Evolutionary conservation across 2,797 vertebrate genomes (phyloP).

Genomic region (Oryzias dopingdopingensis): DNA sequence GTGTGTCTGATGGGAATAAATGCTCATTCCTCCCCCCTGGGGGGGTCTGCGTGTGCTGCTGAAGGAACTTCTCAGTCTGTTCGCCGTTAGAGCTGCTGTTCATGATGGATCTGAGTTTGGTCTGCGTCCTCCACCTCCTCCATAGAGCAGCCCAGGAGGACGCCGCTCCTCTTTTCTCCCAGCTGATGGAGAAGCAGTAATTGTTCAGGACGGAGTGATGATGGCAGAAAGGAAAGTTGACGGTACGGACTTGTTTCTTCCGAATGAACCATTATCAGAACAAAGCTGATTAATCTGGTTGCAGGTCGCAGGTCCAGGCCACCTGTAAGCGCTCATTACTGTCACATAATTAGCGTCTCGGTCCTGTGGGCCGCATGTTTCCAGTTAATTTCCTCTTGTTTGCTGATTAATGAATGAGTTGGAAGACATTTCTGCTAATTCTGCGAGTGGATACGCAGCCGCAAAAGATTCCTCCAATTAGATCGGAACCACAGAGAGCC

Average conservation of each 20-base stretch:
- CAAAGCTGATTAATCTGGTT: background rate
- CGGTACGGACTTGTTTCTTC: background rate
- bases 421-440: slow-evolving; percentile 2
- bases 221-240: too few species aligned
- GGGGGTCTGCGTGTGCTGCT: too few species aligned
- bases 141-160: too few species aligned
- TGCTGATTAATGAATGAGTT: slow-evolving; percentile 20
- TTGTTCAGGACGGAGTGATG: too few species aligned
- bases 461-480: slow-evolving; percentile 1
- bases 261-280: background rate
- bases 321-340: slow-evolving; percentile 9
- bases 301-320: slow-evolving; percentile 3
- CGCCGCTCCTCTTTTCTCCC: too few species aligned
- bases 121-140: too few species aligned
- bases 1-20: too few species aligned
- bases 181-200: too few species aligned
- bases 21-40: too few species aligned
- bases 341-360: slow-evolving; percentile 1
- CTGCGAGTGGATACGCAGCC: slow-evolving; percentile 4
- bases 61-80: too few species aligned
- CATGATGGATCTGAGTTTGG: too few species aligned
- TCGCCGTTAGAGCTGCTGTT: too few species aligned
- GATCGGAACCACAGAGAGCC: slow-evolving; percentile 3
- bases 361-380: slow-evolving; percentile 5
- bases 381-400: slow-evolving; percentile 8